Conservation (phyloP, 2,888 invertebrate genomes). For the Julus scanicus region DNA sequence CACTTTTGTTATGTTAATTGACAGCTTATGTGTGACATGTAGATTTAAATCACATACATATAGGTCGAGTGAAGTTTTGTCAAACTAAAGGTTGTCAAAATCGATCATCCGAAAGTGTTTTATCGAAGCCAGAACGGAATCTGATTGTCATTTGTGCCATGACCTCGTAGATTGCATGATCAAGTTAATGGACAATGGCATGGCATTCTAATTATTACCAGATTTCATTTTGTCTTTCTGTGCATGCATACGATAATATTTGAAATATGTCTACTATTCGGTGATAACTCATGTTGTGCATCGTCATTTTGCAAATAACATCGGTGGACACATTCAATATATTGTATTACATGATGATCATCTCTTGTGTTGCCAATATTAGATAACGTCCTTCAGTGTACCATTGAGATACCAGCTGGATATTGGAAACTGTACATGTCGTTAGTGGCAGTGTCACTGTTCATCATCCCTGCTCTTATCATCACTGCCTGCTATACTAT, state of each 20-base stretch:
- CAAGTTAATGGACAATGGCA: background rate
- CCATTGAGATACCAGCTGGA: conserved; percentile 83
- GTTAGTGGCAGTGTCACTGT: conserved; percentile 81
- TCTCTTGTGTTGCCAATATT: background rate
- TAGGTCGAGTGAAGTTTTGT: too few species aligned
- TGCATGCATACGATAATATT: background rate
- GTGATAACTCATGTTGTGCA: background rate
- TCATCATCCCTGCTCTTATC: conserved; percentile 86
- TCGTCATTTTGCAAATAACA: background rate
- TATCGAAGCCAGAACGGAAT: background rate
- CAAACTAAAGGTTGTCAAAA: too few species aligned
- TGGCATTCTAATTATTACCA: background rate
- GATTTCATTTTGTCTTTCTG: background rate
- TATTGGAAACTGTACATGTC: conserved; percentile 92
- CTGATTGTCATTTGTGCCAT: conserved; percentile 19
- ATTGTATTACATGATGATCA: background rate
- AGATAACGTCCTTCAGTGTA: conserved; percentile 75
- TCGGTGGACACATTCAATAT: background rate
- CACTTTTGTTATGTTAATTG: too few species aligned
- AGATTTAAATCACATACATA: too few species aligned
- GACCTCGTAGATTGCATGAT: background rate
- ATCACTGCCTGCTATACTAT: conserved; percentile 90
- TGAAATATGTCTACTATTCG: background rate
- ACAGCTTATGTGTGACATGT: too few species aligned
- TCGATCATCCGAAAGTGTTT: background rate